These are phyloP conservation scores for Eurystomus glaucurus DNA, from an alignment of 2,797 vertebrate genomes.

Conservation along the genomic window DNA sequence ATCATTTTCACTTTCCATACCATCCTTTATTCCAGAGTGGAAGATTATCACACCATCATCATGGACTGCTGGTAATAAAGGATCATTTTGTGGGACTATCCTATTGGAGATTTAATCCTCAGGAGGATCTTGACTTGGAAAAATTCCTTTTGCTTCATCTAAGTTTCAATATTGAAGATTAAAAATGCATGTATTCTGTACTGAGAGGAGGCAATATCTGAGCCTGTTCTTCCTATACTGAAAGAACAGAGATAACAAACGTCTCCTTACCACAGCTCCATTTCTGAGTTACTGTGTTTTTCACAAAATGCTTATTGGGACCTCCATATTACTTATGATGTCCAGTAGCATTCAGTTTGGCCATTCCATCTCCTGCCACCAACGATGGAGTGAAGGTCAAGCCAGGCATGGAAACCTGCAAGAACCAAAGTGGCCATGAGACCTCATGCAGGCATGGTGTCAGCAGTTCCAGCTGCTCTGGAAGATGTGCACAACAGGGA, in stretches of 20 bases:
- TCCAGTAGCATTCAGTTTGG: neutral
- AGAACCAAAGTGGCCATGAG: fast-evolving
- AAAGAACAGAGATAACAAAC: neutral
- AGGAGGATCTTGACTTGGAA: neutral
- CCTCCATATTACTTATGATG: neutral
- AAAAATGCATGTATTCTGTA: neutral
- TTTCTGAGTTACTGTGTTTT: neutral
- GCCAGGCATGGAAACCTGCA: neutral
- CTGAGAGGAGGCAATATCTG: neutral
- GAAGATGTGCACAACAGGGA: neutral
- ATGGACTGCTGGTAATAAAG: neutral
- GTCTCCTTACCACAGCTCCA: neutral
- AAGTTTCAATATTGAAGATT: neutral
- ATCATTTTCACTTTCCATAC: neutral
- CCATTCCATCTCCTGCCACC: neutral
- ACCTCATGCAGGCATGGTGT: fast-evolving
- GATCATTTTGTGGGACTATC: fast-evolving
- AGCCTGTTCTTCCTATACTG: fast-evolving
- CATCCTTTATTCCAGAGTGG: neutral
- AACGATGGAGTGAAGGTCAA: fast-evolving
- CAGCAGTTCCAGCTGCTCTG: neutral
- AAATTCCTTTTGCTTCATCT: neutral
- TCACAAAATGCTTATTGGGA: neutral
- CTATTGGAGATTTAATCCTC: neutral
- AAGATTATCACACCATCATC: neutral